A percentile compares a stretch with the other conserved stretches of the same genome.
These are phyloP conservation scores for Orchestes rusci DNA, from an alignment of 2,888 invertebrate species.

Conservation along the genomic window DNA sequence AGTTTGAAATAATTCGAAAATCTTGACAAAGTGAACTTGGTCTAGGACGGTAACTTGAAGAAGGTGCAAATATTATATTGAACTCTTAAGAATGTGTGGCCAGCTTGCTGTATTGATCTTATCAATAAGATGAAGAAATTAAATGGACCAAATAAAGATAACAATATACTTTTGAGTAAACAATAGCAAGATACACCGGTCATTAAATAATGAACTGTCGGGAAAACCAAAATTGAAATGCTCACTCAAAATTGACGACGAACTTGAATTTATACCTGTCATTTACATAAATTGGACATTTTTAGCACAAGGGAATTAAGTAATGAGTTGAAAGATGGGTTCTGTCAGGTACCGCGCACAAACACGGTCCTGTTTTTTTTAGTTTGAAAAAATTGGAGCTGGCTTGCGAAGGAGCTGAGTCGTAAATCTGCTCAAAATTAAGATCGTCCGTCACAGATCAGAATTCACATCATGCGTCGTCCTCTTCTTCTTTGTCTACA, in stretches of 20 bases:
- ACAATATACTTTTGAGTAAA: too few relatives aligned
- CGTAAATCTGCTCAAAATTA: conserved; percentile 28
- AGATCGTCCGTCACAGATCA: conserved; percentile 26
- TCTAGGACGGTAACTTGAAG: too few relatives aligned
- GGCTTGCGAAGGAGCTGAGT: conserved; percentile 33
- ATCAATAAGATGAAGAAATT: too few relatives aligned
- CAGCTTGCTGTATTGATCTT: too few relatives aligned
- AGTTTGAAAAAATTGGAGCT: conserved; percentile 36
- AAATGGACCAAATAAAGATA: too few relatives aligned
- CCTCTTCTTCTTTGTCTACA: conserved; percentile 42
- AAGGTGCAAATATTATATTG: too few relatives aligned
- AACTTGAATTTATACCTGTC: conserved; percentile 45
- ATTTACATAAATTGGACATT: conserved; percentile 48
- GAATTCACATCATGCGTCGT: conserved; percentile 42
- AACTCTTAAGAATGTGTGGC: too few relatives aligned
- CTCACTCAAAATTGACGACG: conserved; percentile 18
- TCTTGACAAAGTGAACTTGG: too few relatives aligned
- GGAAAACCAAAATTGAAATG: too few relatives aligned
- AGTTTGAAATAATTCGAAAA: too few relatives aligned
- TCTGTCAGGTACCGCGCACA: conserved; percentile 40
- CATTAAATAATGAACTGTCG: too few relatives aligned
- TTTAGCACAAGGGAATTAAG: conserved; percentile 40
- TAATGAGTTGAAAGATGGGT: conserved; percentile 40
- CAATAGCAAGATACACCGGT: too few relatives aligned
- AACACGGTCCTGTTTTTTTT: conserved; percentile 34